Conservation (phyloP, 2,797 vertebrate species). For the Tauraco hartlaubi region DNA sequence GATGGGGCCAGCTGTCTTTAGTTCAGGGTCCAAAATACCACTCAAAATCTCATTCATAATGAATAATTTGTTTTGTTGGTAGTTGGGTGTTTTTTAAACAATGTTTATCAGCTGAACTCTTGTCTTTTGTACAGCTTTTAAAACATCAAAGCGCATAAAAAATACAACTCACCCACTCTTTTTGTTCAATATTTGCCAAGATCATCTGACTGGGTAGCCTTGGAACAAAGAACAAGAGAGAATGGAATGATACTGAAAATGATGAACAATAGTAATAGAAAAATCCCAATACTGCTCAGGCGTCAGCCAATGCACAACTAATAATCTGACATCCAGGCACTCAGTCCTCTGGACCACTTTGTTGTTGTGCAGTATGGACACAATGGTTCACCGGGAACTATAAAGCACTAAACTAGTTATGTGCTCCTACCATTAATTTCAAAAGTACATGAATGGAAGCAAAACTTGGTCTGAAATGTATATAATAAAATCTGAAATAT, state of each 20-base stretch:
- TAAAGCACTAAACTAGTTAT: not conserved
- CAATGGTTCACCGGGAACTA: not conserved
- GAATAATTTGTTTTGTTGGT: not conserved
- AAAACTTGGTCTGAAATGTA: not conserved
- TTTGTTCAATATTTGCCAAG: not conserved
- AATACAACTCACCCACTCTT: not conserved
- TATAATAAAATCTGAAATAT: not conserved
- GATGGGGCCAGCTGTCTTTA: not conserved
- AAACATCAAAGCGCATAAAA: not conserved
- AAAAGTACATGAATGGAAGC: not conserved
- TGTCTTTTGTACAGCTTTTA: not conserved
- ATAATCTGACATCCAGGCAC: not conserved
- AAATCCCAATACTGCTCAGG: not conserved
- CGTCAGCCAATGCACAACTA: not conserved
- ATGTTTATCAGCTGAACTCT: not conserved
- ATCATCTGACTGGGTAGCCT: not conserved
- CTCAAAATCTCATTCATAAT: not conserved
- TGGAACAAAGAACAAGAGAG: not conserved
- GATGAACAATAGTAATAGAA: not conserved
- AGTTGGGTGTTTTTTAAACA: not conserved
- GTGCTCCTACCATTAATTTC: not conserved
- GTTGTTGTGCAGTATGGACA: not conserved
- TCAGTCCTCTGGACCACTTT: not conserved
- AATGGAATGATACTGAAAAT: not conserved
- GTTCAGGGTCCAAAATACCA: not conserved